These are phyloP conservation scores for Centropyge bicolor DNA, from an alignment of 2,797 vertebrate species.

Conservation along the genomic window DNA sequence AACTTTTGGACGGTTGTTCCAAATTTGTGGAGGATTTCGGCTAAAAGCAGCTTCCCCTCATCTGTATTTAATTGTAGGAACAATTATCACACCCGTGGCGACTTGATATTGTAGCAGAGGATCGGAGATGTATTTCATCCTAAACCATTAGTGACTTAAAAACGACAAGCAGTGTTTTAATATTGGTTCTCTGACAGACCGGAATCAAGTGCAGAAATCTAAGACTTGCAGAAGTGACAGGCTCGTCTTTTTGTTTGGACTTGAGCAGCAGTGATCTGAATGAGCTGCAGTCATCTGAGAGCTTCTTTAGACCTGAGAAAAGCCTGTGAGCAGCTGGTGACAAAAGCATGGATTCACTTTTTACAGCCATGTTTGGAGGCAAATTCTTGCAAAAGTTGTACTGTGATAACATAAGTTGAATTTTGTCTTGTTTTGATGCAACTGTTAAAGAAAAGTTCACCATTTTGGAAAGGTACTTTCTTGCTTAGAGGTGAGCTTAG, in stretches of 20 bases:
- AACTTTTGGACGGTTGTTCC: neutral
- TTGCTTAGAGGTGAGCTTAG: too few species aligned
- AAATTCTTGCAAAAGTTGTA: neutral
- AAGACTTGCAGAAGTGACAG: neutral
- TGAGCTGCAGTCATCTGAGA: neutral
- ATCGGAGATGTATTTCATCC: slow-evolving; percentile 2
- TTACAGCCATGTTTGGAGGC: neutral
- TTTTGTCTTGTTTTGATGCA: neutral
- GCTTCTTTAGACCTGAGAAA: neutral
- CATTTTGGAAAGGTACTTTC: neutral
- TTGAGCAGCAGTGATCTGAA: neutral
- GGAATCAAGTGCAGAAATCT: neutral
- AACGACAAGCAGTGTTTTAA: neutral
- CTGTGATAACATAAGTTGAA: neutral
- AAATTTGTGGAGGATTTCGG: slow-evolving; percentile 6
- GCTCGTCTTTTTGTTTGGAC: neutral
- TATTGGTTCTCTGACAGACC: slow-evolving; percentile 18
- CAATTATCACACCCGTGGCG: neutral
- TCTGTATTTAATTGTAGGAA: neutral
- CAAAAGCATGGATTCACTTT: neutral
- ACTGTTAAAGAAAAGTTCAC: neutral
- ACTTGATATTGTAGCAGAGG: neutral
- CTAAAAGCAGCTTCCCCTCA: neutral
- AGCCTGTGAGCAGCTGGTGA: neutral
- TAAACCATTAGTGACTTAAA: slow-evolving; percentile 6